Base-by-base conservation (phyloP, 2,797 vertebrate genomes). In the Hafferia zeledoni region DNA sequence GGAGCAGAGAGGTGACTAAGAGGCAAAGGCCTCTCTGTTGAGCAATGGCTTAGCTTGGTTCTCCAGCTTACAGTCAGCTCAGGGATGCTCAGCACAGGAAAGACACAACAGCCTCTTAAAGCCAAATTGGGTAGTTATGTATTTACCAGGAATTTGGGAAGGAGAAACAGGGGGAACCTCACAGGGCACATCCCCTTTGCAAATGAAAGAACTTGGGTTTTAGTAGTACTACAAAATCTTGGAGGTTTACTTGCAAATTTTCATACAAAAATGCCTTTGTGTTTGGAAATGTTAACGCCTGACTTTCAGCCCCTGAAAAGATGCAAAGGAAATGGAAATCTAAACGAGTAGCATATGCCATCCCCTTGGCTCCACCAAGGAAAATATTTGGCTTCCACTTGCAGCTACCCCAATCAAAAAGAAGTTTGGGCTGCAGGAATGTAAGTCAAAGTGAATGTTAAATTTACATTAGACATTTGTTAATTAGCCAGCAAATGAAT, bases 371-470 rank as follows among this genome's bases (percentile, higher is more conserved):
- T 91, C 80, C 93, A 96, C 89, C 94, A 95, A 87, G 0, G 9
- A 93, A 95, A 97, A 96, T 97, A 95, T 95, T 95, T 96, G 94
- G 87, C 90, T 96, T 96, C 89, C 91, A 96, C 94, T 96, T 90
- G 89, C 89, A 95, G 86, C 71, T 89, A 79, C 83, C 91, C 76
- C 77, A 94, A 87, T 89, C 92, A 90, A 95, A 96, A 95, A 95
- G 85, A 47, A 94, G 60, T 61, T 69, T 94, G 93, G 91, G 68
- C 52, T 94, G 67, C 47, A 96, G 92, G 94, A 96, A 96, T 94
- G 89, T 76, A 89, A 94, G 85, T 86, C 13, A 2, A 95, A 95
- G 83, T 80, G 83, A 95, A 91, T 68, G 94, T 71, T 83, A 93
- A 89, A 96, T 94, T 95, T 93, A 95, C 87, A 83, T 94, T 93